These are phyloP conservation scores for Valencia hispanica DNA, from an alignment of 2,797 vertebrate genomes.

Conservation along the genomic window DNA sequence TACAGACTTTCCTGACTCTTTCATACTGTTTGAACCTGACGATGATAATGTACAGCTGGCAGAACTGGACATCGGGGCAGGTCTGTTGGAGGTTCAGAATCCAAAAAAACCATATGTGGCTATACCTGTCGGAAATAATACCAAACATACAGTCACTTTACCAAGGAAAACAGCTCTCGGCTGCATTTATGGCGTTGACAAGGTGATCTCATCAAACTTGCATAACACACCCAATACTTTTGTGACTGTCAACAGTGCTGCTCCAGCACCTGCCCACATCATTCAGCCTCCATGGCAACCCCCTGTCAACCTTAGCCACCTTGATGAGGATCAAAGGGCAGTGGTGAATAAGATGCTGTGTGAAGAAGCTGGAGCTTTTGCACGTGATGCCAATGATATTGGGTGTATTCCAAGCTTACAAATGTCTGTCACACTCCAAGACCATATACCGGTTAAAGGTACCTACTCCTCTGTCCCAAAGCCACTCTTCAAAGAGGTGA, in stretches of 20 bases:
- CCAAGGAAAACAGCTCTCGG: constrained; percentile 17
- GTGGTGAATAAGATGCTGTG: constrained; percentile 4
- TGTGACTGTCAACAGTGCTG: not conserved
- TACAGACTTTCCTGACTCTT: not conserved
- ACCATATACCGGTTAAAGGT: constrained; percentile 12
- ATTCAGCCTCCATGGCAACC: constrained; percentile 3
- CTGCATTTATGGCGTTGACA: not conserved
- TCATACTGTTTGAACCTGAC: constrained; percentile 35
- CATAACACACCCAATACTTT: not conserved
- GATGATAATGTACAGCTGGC: not conserved
- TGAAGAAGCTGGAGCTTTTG: constrained; percentile 8
- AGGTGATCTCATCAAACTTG: not conserved
- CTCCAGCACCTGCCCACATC: not conserved
- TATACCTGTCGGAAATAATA: constrained; percentile 30
- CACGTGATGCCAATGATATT: constrained; percentile 1
- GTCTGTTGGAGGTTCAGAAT: constrained; percentile 24
- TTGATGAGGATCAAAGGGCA: not conserved
- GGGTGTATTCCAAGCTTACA: no score
- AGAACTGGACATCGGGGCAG: constrained; percentile 27
- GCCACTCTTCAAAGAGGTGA: constrained; percentile 10
- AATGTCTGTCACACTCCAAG: constrained; percentile 11
- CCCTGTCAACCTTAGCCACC: constrained; percentile 3
- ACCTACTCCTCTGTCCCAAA: constrained; percentile 24
- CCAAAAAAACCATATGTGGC: constrained; percentile 22
- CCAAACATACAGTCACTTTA: constrained; percentile 27